phyloP scores from a whole-genome alignment of 2,113 vertebrate genomes.

The Tapirus terrestris region DNA sequence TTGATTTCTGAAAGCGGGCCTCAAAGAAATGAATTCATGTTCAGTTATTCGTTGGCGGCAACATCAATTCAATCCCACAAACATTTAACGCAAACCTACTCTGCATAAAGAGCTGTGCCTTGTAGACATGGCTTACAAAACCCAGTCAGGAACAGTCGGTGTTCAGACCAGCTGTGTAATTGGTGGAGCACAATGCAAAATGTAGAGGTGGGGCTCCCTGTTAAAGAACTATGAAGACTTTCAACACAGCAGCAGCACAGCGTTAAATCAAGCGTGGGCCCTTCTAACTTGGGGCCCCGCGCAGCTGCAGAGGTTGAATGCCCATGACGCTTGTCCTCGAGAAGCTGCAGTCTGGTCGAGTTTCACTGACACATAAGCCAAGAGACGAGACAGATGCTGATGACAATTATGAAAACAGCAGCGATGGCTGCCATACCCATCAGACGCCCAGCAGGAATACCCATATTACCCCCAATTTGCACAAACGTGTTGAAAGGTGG shows the following conservation, averaged over 20 bases:
- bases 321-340: background rate
- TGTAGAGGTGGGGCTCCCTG: background rate
- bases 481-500: background rate
- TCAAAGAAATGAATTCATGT: background rate
- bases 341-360: background rate
- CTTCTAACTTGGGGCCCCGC: rapidly evolving
- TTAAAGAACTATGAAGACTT: background rate
- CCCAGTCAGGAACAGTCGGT: background rate
- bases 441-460: background rate
- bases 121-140: background rate
- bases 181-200: background rate
- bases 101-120: background rate
- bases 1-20: background rate
- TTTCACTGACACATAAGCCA: background rate
- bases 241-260: background rate
- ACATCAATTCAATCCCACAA: background rate
- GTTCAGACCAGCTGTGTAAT: background rate
- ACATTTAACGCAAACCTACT: background rate
- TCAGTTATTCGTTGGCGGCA: background rate
- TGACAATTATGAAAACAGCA: rapidly evolving
- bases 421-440: rapidly evolving
- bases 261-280: background rate
- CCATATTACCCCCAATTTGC: background rate
- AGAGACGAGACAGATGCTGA: background rate
- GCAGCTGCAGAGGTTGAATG: rapidly evolving